Base-by-base conservation (phyloP, 1,140 invertebrate species). In the Dreissena rostriformis region DNA sequence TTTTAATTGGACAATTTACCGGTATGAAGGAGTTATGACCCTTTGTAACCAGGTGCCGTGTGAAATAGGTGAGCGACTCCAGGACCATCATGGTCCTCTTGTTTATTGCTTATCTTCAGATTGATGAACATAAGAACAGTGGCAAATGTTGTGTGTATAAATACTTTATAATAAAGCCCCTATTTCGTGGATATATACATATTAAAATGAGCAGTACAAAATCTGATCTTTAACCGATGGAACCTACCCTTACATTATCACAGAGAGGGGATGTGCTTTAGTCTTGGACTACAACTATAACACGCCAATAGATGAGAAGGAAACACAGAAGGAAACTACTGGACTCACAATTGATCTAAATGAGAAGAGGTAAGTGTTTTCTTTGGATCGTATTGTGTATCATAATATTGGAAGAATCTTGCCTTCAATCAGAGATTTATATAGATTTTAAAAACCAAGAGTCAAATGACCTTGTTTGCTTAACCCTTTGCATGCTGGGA, bases 231-330 rank as follows among this genome's bases (percentile, higher is more conserved):
- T 63, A 74, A 77, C 74, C 10, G 24, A 22, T 1, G 39, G 17
- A 26, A 92, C 87, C 28, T 92, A 92, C 83, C 84, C 92, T 4
- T 96, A 94, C 86, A 84, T 94, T 26, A 92, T 95, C 29, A 95
- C 96, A 49, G 95, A 96, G 91, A 91, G 95, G 89, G 94, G 94
- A 26, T 93, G 94, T 82, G 96, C 96, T 22, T 91, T 96, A 22
- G 86, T 89, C 11, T 91, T 92, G 76, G 76, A 84, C 61, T 90
- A 85, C 80, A 28, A 86, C 28, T 82, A 87, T 72, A 49, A 19
- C n/a, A 72, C 85, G 29, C 61, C 74, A 11, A 77, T 82, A 52
- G 51, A 81, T 57, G 57, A 26, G 28, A 63, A 66, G 72, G 78
- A 22, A 15, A 79, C 80, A 14, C 49, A 22, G 22, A 29, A 77